Conservation (phyloP, 2,113 vertebrate genomes). For the Asarcornis scutulata region DNA sequence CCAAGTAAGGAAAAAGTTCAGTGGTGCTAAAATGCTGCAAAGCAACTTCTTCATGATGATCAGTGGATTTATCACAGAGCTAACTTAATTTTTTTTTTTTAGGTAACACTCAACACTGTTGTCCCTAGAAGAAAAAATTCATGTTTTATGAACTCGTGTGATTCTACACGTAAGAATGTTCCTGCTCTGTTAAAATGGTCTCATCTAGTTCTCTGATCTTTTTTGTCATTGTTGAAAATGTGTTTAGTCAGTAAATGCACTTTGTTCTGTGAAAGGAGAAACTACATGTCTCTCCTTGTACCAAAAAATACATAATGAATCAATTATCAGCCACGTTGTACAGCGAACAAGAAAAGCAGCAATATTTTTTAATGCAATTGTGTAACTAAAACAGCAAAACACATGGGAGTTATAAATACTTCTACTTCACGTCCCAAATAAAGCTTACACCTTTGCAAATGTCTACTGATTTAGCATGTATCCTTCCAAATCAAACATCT, state of each 20-base stretch:
- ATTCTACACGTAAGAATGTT: neutral
- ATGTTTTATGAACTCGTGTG: neutral
- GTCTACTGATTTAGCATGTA: neutral
- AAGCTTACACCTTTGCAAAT: neutral
- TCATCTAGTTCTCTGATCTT: neutral
- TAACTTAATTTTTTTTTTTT: neutral
- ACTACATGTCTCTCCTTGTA: neutral
- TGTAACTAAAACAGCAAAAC: neutral
- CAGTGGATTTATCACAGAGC: neutral
- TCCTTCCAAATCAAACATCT: constrained; percentile 12
- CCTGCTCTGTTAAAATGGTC: neutral
- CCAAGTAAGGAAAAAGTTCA: neutral
- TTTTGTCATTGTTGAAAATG: neutral
- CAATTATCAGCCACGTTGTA: neutral
- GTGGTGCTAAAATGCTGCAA: neutral
- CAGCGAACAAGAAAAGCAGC: neutral
- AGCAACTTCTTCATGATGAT: neutral
- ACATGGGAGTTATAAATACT: too few species aligned
- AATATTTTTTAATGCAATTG: neutral
- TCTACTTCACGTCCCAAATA: neutral
- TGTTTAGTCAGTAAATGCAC: neutral
- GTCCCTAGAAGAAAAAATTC: neutral
- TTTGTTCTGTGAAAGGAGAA: too few species aligned
- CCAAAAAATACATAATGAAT: neutral
- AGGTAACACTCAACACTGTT: neutral